Evolutionary conservation across 2,888 invertebrate species (phyloP).

Genomic region (Bombylius major): DNA sequence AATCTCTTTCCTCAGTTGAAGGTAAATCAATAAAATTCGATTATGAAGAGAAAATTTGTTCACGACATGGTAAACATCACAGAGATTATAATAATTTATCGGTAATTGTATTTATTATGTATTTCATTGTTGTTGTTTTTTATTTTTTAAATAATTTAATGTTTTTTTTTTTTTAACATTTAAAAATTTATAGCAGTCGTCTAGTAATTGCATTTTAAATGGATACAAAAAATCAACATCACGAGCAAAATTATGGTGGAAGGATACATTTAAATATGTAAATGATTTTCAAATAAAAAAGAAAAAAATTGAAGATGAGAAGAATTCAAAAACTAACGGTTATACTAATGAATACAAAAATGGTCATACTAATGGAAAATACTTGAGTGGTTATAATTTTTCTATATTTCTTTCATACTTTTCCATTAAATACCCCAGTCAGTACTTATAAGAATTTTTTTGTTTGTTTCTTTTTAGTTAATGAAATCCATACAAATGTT

Average conservation of each 20-base stretch:
- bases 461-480: no score
- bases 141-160: no score
- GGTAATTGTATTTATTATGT: not conserved
- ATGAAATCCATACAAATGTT: not conserved
- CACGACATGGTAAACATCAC: slow-evolving; percentile 15
- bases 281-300: slow-evolving; percentile 3
- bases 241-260: slow-evolving; percentile 18
- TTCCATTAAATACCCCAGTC: not conserved
- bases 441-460: no score
- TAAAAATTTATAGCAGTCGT: not conserved
- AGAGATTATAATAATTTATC: not conserved
- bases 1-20: slow-evolving; percentile 22
- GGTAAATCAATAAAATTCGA: slow-evolving; percentile 24
- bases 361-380: no score
- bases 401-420: no score
- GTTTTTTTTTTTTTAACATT: not conserved
- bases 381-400: no score
- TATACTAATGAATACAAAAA: no score
- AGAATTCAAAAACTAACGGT: not conserved
- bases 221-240: slow-evolving; percentile 1
- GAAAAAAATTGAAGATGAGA: not conserved
- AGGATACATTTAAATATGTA: slow-evolving; percentile 13
- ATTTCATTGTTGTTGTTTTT: not conserved
- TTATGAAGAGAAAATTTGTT: slow-evolving; percentile 22
- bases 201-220: no score